These are phyloP conservation scores for Dendrolimus punctatus DNA, from an alignment of 1,140 invertebrate genomes.

Conservation along the genomic window DNA sequence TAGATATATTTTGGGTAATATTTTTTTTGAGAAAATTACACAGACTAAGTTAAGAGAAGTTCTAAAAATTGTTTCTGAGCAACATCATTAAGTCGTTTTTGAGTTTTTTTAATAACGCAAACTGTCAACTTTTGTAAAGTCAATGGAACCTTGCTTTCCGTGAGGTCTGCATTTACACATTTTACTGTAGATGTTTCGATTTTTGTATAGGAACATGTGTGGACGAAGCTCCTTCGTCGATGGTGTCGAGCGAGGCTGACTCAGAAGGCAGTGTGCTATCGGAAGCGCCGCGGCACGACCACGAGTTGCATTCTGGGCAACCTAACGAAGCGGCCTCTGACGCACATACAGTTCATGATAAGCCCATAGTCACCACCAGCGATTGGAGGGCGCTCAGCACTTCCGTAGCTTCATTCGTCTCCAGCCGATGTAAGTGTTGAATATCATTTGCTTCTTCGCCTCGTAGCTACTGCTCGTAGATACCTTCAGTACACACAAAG, in stretches of 20 bases:
- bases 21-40: too few species aligned
- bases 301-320: slow-evolving; percentile 12
- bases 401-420: slow-evolving; percentile 34
- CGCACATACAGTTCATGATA: slow-evolving; percentile 23
- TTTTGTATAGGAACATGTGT: slow-evolving; percentile 27
- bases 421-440: slow-evolving; percentile 32
- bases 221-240: slow-evolving; percentile 56
- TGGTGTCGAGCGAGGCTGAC: slow-evolving; percentile 61
- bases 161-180: too few species aligned
- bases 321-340: slow-evolving; percentile 22
- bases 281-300: slow-evolving; percentile 35
- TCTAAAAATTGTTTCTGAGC: too few species aligned
- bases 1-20: too few species aligned
- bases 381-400: slow-evolving; percentile 38
- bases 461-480: too few species aligned
- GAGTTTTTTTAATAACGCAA: too few species aligned
- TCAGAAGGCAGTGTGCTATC: slow-evolving; percentile 52
- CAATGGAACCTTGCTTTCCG: too few species aligned
- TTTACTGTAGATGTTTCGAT: background rate
- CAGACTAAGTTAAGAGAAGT: too few species aligned
- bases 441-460: too few species aligned
- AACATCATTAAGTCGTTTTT: too few species aligned
- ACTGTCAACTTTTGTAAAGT: too few species aligned
- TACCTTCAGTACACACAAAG: too few species aligned
- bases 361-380: slow-evolving; percentile 16